Percentiles rank a stretch among this genome's conserved stretches.
Evolutionary conservation across 1,140 invertebrate genomes (phyloP).

Genomic region (Harpegnathos saltator): DNA sequence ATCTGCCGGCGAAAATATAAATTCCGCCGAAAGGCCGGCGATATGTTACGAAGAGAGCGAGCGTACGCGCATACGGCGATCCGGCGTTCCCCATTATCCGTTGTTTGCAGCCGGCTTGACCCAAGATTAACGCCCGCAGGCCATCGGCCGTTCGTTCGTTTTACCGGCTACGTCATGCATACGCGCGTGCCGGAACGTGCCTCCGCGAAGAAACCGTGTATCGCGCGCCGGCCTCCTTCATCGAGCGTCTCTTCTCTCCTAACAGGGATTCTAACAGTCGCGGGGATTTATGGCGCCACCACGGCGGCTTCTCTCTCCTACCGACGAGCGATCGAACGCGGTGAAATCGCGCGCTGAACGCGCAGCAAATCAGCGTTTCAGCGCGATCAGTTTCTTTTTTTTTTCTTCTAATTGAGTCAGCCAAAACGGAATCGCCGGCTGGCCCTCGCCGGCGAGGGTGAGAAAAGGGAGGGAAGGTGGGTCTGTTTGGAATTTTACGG

Average conservation of each 20-base stretch:
- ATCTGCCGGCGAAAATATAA: conserved; percentile 75
- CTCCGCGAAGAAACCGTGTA: not conserved
- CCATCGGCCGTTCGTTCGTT: conserved; percentile 57
- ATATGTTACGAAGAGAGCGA: conserved; percentile 63
- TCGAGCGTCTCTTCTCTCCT: not conserved
- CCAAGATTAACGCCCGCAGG: conserved; percentile 70
- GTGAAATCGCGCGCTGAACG: too few relatives aligned
- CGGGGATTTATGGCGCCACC: too few relatives aligned
- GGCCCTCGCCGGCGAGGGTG: not conserved
- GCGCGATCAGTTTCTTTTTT: too few relatives aligned
- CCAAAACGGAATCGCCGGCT: too few relatives aligned
- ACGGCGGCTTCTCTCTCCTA: too few relatives aligned
- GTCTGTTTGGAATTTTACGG: conserved; percentile 32
- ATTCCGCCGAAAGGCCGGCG: conserved; percentile 69
- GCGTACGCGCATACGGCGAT: conserved; percentile 61
- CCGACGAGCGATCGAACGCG: too few relatives aligned
- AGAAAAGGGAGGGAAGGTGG: conserved; percentile 1
- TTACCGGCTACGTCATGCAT: conserved; percentile 28
- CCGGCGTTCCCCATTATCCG: conserved; percentile 72
- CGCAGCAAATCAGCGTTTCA: too few relatives aligned
- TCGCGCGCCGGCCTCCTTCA: not conserved
- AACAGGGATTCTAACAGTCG: not conserved
- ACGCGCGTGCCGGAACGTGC: not conserved
- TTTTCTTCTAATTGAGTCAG: too few relatives aligned
- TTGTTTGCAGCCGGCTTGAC: conserved; percentile 71